Conservation (phyloP, 2,113 vertebrate genomes). For the Catharus bicknelli region DNA sequence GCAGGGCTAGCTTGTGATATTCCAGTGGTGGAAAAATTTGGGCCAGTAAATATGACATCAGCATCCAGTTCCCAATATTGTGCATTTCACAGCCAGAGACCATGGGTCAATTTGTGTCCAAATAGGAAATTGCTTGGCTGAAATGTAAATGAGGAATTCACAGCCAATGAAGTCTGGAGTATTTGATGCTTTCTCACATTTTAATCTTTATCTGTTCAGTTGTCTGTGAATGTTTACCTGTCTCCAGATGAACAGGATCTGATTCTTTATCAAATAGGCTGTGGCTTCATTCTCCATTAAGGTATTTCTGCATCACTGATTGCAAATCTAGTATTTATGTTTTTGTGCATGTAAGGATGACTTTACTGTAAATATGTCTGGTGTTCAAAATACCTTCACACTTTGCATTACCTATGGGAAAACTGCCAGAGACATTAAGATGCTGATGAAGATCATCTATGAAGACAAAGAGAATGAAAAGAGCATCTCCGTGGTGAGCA, state of each 20-base stretch:
- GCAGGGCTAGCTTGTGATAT: background rate
- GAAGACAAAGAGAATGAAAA: background rate
- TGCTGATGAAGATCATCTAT: background rate
- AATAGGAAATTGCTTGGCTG: background rate
- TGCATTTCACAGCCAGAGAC: background rate
- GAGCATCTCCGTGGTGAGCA: background rate
- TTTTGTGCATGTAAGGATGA: background rate
- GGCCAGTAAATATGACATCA: background rate
- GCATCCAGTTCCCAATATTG: background rate
- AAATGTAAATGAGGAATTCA: background rate
- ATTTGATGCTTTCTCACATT: background rate
- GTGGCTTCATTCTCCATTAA: background rate
- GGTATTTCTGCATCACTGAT: background rate
- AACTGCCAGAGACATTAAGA: background rate
- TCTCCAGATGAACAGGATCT: background rate
- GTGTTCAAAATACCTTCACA: background rate
- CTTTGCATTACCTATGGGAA: background rate
- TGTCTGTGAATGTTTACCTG: background rate
- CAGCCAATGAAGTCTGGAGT: background rate
- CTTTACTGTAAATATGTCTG: background rate
- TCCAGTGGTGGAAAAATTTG: background rate
- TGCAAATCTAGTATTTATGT: background rate
- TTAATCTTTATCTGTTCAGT: background rate
- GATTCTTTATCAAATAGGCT: background rate
- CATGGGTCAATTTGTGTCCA: accelerated